These are phyloP conservation scores for Criorhina ranunculi DNA, from an alignment of 2,888 invertebrate species.

Conservation along the genomic window DNA sequence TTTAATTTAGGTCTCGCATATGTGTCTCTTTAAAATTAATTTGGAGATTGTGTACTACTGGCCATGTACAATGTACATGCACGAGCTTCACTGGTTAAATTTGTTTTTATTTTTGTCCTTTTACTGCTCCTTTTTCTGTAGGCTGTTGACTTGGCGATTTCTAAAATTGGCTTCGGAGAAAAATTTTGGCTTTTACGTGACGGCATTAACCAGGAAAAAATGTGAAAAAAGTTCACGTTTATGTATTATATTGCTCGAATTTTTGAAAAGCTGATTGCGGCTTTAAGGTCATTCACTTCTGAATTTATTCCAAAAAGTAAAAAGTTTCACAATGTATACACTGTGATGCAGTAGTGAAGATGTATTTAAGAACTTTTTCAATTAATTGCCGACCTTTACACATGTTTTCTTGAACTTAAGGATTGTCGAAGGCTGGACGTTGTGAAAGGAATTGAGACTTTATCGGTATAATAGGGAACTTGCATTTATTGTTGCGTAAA, in stretches of 20 bases:
- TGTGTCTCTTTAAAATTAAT: slow-evolving; percentile 73
- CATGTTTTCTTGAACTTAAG: no score
- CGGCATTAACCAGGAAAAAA: slow-evolving; percentile 43
- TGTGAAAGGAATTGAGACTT: no score
- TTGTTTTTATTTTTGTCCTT: neutral
- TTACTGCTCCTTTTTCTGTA: slow-evolving; percentile 17
- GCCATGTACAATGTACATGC: slow-evolving; percentile 22
- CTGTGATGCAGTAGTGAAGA: neutral
- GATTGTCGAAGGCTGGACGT: no score
- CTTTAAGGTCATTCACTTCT: slow-evolving; percentile 12
- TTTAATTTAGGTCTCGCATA: slow-evolving; percentile 71
- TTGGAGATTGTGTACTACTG: slow-evolving; percentile 32
- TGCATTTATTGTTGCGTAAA: no score
- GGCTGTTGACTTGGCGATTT: slow-evolving; percentile 32
- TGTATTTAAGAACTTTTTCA: neutral
- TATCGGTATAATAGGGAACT: no score
- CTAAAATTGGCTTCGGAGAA: slow-evolving; percentile 51
- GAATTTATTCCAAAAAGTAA: slow-evolving; percentile 13
- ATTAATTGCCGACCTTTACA: no score
- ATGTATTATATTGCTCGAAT: slow-evolving; percentile 53
- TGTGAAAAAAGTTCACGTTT: slow-evolving; percentile 14
- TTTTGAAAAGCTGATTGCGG: slow-evolving; percentile 46
- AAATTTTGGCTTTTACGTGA: slow-evolving; percentile 70
- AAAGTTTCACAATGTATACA: slow-evolving; percentile 8
- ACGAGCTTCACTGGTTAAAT: neutral